Evolutionary conservation across 2,888 invertebrate genomes (phyloP).

Genomic region (Monopis laevigella): DNA sequence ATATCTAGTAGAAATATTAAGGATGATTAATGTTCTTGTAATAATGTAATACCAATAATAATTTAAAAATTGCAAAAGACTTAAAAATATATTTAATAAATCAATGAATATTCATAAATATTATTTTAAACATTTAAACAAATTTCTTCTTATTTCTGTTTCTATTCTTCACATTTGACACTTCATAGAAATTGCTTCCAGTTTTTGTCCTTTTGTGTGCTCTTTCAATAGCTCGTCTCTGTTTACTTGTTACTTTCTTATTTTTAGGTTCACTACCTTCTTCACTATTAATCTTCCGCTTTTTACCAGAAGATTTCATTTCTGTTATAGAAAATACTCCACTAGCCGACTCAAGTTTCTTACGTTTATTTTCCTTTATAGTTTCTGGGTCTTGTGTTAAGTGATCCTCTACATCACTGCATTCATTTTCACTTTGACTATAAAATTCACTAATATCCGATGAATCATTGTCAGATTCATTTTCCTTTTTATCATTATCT

Average conservation of each 20-base stretch:
- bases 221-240: conserved; percentile 78
- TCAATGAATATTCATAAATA: too few species aligned
- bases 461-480: conserved; percentile 59
- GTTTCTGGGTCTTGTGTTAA: conserved; percentile 52
- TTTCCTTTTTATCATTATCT: conserved; percentile 31
- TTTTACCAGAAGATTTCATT: conserved; percentile 43
- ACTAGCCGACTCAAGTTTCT: conserved; percentile 60
- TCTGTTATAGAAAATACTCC: conserved; percentile 61
- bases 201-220: conserved; percentile 81
- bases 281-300: conserved; percentile 29
- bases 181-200: conserved; percentile 90
- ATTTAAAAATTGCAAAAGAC: too few species aligned
- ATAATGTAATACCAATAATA: too few species aligned
- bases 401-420: conserved; percentile 60
- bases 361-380: conserved; percentile 53
- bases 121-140: too few species aligned
- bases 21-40: too few species aligned
- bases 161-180: conserved; percentile 87
- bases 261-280: conserved; percentile 27
- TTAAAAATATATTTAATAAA: too few species aligned
- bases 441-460: conserved; percentile 75
- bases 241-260: conserved; percentile 77
- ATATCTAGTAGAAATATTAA: too few species aligned
- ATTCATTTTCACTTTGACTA: conserved; percentile 71
- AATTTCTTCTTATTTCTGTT: conserved; percentile 76